These are phyloP conservation scores for Schrankia costaestrigalis DNA, from an alignment of 2,888 invertebrate species.

Conservation along the genomic window DNA sequence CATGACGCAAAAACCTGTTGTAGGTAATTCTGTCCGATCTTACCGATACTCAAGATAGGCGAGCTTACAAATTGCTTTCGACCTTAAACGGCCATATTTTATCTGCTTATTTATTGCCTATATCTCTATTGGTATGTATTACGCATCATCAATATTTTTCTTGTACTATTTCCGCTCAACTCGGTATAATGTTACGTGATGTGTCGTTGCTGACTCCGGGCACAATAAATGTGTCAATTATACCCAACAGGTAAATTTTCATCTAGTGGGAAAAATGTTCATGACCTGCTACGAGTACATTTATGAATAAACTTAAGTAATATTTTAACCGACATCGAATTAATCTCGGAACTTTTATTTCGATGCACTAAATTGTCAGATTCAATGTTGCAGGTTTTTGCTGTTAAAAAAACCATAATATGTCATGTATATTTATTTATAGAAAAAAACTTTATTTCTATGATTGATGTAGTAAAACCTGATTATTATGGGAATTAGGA, in stretches of 20 bases:
- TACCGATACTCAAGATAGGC: slow-evolving; percentile 65
- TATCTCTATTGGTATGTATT: slow-evolving; percentile 46
- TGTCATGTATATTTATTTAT: too few relatives aligned
- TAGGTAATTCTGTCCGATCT: slow-evolving; percentile 70
- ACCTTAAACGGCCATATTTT: slow-evolving; percentile 72
- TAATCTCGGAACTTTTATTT: too few relatives aligned
- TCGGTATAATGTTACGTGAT: slow-evolving; percentile 12
- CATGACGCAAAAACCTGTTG: slow-evolving; percentile 76
- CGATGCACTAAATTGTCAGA: too few relatives aligned
- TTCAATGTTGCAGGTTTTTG: too few relatives aligned
- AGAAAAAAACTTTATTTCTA: too few relatives aligned
- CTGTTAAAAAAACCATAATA: too few relatives aligned
- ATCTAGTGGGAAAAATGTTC: background rate
- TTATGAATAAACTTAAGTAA: too few relatives aligned
- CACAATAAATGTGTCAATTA: slow-evolving; percentile 7
- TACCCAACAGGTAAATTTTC: slow-evolving; percentile 1
- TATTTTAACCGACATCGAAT: too few relatives aligned
- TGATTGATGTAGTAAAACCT: too few relatives aligned
- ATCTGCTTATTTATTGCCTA: slow-evolving; percentile 69
- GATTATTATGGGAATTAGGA: too few relatives aligned
- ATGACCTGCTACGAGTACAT: too few relatives aligned
- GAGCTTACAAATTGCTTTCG: slow-evolving; percentile 72
- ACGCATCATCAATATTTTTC: slow-evolving; percentile 25
- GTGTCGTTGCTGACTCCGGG: slow-evolving; percentile 8
- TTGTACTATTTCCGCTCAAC: slow-evolving; percentile 20